Evolutionary conservation across 2,113 vertebrate species (phyloP), one percentile per base, ranked within the genome.

Genomic region (Callipepla californica): DNA sequence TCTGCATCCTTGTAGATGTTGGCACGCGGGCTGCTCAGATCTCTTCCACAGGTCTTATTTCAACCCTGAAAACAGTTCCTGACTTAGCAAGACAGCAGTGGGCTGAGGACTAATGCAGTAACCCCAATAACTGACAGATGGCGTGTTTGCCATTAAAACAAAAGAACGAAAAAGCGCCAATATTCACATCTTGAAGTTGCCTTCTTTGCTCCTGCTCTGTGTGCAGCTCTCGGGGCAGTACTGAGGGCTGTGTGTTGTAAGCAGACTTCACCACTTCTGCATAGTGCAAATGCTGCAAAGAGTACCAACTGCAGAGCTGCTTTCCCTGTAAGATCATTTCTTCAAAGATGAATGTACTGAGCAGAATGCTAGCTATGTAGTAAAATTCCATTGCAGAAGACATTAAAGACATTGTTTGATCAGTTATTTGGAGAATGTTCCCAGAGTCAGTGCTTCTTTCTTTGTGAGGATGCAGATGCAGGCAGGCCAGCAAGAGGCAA

Each of bases 81-180:
- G 44, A 15, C 70, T 93, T 47, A 11, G 45, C 8, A 4, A 13
- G n/a, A 5, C 1, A 0, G 32, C 20, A 17, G 17, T 9, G 57
- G 77, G 62, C 62, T 51, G 62, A 15, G 78, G 67, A 58, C 73
- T 79, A 14, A 9, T 94, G 96, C 86, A 97, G 62, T 95, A 94
- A 93, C 73, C 69, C 21, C 48, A 2, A 6, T 38, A 89, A 44
- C 94, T 80, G 95, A 95, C 72, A 97, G 97, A 73, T 97, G 97
- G 97, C 95, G 95, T 94, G 82, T 97, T 96, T 96, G 95, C 92
- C 89, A 96, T 95, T 88, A 23, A 67, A 94, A 96, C 89, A 83
- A 80, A 86, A 20, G 84, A 20, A 42, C 40, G 2, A 3, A 9
- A 58, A 74, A 40, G 59, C 22, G 50, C 61, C 50, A 84, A 69